These are phyloP conservation scores for Drosophila peninsularis DNA, from an alignment of 2,888 invertebrate species.

Conservation along the genomic window DNA sequence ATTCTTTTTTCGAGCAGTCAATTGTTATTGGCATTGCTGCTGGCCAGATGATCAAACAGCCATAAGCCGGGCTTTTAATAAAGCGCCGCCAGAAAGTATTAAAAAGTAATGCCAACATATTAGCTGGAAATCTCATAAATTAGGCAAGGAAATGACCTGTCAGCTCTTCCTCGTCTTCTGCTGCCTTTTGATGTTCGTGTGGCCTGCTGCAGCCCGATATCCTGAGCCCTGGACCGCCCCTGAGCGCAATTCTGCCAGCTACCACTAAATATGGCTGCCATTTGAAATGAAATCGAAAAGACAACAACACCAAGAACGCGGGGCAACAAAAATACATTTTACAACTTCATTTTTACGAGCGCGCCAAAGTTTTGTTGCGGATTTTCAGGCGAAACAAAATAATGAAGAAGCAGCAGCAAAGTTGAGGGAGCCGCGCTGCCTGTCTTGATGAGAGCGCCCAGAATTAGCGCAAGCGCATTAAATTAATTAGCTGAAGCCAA, in stretches of 20 bases:
- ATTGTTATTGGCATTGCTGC: slow-evolving; percentile 36
- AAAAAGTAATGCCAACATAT: slow-evolving; percentile 74
- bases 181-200: neutral
- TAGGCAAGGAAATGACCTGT: slow-evolving; percentile 77
- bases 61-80: slow-evolving; percentile 59
- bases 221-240: slow-evolving; percentile 38
- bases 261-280: slow-evolving; percentile 58
- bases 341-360: slow-evolving; percentile 79
- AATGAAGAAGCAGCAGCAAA: slow-evolving; percentile 26
- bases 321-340: slow-evolving; percentile 66
- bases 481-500: slow-evolving; percentile 79
- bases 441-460: slow-evolving; percentile 57
- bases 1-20: slow-evolving; percentile 22
- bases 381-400: slow-evolving; percentile 49
- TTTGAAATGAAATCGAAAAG: slow-evolving; percentile 77
- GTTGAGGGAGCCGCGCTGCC: slow-evolving; percentile 48
- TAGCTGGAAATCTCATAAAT: slow-evolving; percentile 81
- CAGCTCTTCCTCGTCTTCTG: slow-evolving; percentile 37
- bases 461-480: slow-evolving; percentile 71
- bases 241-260: slow-evolving; percentile 45
- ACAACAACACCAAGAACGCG: slow-evolving; percentile 30
- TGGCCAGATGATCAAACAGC: slow-evolving; percentile 66
- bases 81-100: slow-evolving; percentile 43
- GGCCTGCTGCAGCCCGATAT: slow-evolving; percentile 6
- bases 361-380: slow-evolving; percentile 54